Conservation (phyloP, 2,113 vertebrate genomes). For the Rhodinocichla rosea region DNA sequence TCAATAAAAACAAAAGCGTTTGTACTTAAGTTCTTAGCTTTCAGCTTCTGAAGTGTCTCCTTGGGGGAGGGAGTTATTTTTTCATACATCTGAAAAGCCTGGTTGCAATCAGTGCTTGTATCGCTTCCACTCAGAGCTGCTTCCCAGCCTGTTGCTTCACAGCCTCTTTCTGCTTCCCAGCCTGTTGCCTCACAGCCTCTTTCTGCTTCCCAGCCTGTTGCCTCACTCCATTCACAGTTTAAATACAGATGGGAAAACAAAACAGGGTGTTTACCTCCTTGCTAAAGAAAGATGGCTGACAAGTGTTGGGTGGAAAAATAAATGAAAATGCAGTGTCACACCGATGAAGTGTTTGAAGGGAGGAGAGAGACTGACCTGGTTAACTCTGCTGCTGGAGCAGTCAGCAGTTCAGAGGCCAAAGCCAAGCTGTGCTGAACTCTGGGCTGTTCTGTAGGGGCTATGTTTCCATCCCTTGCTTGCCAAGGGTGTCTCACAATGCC, state of each 20-base stretch:
- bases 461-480: not conserved
- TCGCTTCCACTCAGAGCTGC: not conserved
- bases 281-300: not conserved
- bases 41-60: slow-evolving; percentile 1
- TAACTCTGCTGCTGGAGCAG: not conserved
- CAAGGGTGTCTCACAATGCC: not conserved
- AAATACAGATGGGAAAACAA: not conserved
- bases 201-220: not conserved
- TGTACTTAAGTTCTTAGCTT: slow-evolving; percentile 75
- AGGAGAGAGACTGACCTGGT: not conserved
- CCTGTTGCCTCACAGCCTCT: not conserved
- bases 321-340: not conserved
- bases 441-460: not conserved
- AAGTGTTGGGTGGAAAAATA: not conserved
- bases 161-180: not conserved
- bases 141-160: not conserved
- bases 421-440: not conserved
- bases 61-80: not conserved
- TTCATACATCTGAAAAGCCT: not conserved
- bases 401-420: fast-evolving
- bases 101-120: not conserved
- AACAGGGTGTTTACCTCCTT: not conserved
- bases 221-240: not conserved
- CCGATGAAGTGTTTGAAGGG: not conserved
- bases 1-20: slow-evolving; percentile 94